A percentile compares a stretch with the other conserved stretches of the same genome.
Conservation (phyloP, 1,140 invertebrate genomes). For the Bombus turneri region DNA sequence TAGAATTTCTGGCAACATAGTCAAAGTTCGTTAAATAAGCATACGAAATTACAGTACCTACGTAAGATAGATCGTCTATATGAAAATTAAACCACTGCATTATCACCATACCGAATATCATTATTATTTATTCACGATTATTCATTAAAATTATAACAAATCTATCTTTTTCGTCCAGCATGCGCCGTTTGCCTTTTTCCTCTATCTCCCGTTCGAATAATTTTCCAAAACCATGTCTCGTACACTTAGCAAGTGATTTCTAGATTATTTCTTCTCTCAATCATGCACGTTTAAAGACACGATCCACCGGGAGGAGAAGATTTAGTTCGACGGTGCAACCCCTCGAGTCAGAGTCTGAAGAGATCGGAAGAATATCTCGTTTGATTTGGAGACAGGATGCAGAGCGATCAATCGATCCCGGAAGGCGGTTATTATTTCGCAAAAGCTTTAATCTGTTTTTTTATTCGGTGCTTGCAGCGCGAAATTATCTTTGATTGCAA, state of each 20-base stretch:
- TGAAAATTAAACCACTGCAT: too few species aligned
- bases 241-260: neutral
- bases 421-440: neutral
- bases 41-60: too few species aligned
- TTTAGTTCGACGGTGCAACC: too few species aligned
- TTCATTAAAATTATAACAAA: too few species aligned
- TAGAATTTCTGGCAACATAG: too few species aligned
- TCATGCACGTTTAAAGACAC: neutral
- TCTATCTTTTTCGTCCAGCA: too few species aligned
- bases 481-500: slow-evolving; percentile 44
- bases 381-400: neutral
- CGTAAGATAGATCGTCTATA: too few species aligned
- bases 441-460: slow-evolving; percentile 11
- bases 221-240: neutral
- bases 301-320: neutral
- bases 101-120: too few species aligned
- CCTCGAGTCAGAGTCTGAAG: neutral
- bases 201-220: neutral
- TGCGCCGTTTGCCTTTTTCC: too few species aligned
- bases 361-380: neutral
- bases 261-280: neutral
- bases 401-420: neutral
- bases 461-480: neutral
- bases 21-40: too few species aligned
- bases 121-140: too few species aligned